Evolutionary conservation across 2,113 vertebrate species (phyloP), one percentile per base, ranked within the genome.

Genomic region (Tyrannus savana): DNA sequence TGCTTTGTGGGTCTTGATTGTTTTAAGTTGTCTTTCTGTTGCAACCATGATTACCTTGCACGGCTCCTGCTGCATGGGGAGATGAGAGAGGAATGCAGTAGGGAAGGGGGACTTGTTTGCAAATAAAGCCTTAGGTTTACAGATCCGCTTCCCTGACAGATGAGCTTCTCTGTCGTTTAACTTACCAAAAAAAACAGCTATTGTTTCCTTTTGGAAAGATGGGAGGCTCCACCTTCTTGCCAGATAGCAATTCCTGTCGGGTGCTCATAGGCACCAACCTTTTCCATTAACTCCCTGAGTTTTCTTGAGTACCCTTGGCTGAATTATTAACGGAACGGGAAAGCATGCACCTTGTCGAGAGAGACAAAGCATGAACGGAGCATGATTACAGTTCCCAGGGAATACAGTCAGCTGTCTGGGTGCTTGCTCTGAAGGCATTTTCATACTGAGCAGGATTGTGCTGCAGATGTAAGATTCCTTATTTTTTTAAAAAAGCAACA

Each of bases 191-290:
- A 81, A 35, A 24, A 28, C 49, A n/a, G 76, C 96, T 92, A 95
- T 98, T 98, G 96, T 97, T 97, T 97, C 91, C 81, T 95, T 95
- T 95, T 94, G 87, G 97, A 84, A 90, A 81, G 84, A 77, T 69
- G 81, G 55, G 88, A 94, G 73, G 84, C 97, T 98, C 97, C 97
- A 97, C 96, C 97, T 98, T 97, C 96, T 93, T 91, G 73, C 84
- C 82, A 66, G 55, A 94, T 80, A 89, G 79, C 87, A 28, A 50
- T 90, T 93, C 92, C 94, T 97, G 87, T 90, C 77, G 59, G 78
- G 53, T 92, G 79, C 88, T 95, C 19, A 4, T 22, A 94, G 79
- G 75, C 21, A 37, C 93, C 89, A 80, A 73, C 83, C 67, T 91
- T 95, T 93, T 90, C 78, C 78, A 42, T 95, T 93, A 81, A 84